Conservation (phyloP, 2,113 vertebrate species). For the Chaetura pelagica region DNA sequence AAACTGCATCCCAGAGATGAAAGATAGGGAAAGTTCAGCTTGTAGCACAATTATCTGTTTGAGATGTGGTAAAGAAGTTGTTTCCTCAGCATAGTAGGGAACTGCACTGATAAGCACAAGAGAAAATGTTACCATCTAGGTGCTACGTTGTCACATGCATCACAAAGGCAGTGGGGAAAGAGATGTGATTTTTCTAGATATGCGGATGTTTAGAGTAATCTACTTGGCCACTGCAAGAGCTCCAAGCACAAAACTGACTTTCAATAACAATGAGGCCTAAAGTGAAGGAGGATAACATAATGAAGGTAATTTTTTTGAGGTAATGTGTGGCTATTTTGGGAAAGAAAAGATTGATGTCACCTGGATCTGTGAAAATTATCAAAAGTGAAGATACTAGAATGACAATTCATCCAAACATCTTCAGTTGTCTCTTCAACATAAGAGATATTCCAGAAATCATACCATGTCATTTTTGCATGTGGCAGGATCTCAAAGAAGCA, state of each 20-base stretch:
- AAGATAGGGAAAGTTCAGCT: background rate
- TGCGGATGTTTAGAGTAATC: background rate
- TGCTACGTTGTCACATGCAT: background rate
- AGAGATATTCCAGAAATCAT: background rate
- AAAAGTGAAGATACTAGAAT: background rate
- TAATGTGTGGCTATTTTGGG: background rate
- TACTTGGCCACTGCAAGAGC: background rate
- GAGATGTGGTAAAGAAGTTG: background rate
- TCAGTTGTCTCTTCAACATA: background rate
- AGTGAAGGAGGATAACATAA: accelerated
- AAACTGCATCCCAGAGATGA: background rate
- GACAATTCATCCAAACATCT: background rate
- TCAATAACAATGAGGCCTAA: background rate
- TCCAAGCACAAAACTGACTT: background rate
- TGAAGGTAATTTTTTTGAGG: background rate
- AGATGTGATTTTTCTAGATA: background rate
- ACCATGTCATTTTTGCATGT: background rate
- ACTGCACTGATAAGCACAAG: background rate
- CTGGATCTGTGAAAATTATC: background rate
- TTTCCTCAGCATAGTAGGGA: background rate
- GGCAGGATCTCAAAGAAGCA: background rate
- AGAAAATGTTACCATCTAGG: background rate
- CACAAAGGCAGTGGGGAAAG: too few species aligned
- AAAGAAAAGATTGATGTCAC: background rate
- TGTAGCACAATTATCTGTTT: background rate